Conservation (phyloP, 2,113 vertebrate genomes). For the Pteronura brasiliensis region DNA sequence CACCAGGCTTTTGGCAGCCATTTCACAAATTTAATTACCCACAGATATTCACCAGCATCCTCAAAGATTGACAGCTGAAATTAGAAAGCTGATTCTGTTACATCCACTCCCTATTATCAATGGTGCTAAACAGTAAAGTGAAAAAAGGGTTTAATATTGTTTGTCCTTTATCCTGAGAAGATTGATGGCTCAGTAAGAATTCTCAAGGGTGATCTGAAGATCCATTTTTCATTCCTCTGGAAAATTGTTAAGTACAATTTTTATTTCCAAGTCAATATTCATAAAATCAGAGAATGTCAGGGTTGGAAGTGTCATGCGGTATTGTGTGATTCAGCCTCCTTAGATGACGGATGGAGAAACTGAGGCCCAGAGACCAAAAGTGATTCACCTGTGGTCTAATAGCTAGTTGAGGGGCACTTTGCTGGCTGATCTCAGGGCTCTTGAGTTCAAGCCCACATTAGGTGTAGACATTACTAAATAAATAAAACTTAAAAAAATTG, state of each 20-base stretch:
- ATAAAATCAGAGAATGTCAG: constrained; percentile 20
- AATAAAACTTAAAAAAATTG: not conserved
- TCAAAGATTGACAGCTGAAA: constrained; percentile 64
- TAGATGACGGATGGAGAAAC: constrained; percentile 34
- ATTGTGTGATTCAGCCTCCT: not conserved
- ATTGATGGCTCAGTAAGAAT: constrained; percentile 51
- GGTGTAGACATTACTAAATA: not conserved
- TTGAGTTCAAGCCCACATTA: not conserved
- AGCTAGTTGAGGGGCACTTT: not conserved
- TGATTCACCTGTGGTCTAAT: not conserved
- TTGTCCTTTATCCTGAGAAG: not conserved
- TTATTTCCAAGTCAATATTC: constrained; percentile 52
- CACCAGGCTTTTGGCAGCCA: constrained; percentile 47
- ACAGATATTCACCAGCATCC: constrained; percentile 55
- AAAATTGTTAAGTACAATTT: constrained; percentile 60
- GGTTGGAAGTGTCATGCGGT: not conserved
- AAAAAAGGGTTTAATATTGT: constrained; percentile 31
- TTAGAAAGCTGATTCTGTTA: constrained; percentile 53
- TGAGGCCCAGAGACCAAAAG: not conserved
- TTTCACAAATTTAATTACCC: constrained; percentile 60
- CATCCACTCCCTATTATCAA: constrained; percentile 37
- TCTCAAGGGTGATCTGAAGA: constrained; percentile 55
- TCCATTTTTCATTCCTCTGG: constrained; percentile 52
- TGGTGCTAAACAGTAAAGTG: constrained; percentile 53
- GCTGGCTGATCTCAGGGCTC: not conserved